These are phyloP conservation scores for Ciconia stormi DNA, from an alignment of 2,113 vertebrate genomes.

Conservation along the genomic window DNA sequence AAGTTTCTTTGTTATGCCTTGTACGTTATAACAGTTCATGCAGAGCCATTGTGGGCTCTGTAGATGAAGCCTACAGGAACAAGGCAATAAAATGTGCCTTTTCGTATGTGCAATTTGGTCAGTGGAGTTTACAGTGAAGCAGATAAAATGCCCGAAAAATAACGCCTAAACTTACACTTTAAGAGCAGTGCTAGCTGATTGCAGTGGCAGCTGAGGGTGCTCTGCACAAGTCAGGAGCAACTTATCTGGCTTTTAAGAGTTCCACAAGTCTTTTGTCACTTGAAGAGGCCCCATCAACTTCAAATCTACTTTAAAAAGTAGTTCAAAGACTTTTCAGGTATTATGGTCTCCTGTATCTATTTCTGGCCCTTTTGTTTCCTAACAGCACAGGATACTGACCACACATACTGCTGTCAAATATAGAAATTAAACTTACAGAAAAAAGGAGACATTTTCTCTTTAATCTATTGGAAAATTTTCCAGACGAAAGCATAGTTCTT, in stretches of 20 bases:
- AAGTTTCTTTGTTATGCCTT: neutral
- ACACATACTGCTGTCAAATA: constrained; percentile 52
- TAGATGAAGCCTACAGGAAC: neutral
- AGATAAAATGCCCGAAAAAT: neutral
- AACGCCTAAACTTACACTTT: neutral
- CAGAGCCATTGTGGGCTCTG: neutral
- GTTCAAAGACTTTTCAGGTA: constrained; percentile 45
- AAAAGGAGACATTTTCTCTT: constrained; percentile 28
- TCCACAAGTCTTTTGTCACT: constrained; percentile 1
- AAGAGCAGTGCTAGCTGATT: neutral
- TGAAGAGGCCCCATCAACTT: constrained; percentile 20
- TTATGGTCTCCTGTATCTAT: constrained; percentile 35
- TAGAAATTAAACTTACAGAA: constrained; percentile 39
- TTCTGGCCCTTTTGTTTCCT: constrained; percentile 64
- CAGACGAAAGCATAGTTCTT: constrained; percentile 25
- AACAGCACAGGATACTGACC: constrained; percentile 39
- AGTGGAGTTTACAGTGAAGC: neutral
- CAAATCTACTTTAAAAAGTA: constrained; percentile 37
- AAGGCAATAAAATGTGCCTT: neutral
- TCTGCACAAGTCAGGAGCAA: neutral
- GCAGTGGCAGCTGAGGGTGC: neutral
- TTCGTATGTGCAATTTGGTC: neutral
- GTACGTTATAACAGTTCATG: neutral
- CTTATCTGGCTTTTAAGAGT: constrained; percentile 23
- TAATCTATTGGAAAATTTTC: constrained; percentile 23